phyloP scores from a whole-genome alignment of 2,113 vertebrate genomes.

The Hippocampus abdominalis region DNA sequence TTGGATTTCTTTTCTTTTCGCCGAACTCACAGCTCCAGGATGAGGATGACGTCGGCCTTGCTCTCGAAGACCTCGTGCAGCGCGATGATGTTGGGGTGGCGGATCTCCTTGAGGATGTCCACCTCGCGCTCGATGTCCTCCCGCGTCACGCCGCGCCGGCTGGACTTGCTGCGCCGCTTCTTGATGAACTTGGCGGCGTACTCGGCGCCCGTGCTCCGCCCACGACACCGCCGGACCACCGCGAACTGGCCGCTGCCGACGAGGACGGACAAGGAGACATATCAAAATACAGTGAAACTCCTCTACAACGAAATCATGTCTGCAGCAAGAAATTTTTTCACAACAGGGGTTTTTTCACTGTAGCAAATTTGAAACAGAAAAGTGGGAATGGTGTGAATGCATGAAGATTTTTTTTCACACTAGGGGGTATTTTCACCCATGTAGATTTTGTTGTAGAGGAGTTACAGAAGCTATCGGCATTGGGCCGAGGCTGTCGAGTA shows the following conservation, averaged over 20 bases:
- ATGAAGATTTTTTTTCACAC: too few relatives aligned
- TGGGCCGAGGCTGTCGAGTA: neutral
- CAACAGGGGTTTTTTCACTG: too few relatives aligned
- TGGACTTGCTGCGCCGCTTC: conserved; percentile 91
- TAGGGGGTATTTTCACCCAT: too few relatives aligned
- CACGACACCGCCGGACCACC: conserved; percentile 89
- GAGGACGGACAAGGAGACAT: neutral
- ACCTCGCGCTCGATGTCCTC: conserved; percentile 97
- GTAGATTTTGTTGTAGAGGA: too few relatives aligned
- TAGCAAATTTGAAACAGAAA: too few relatives aligned
- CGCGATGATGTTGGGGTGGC: conserved; percentile 91
- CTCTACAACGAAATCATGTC: too few relatives aligned
- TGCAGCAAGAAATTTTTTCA: too few relatives aligned
- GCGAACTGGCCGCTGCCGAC: conserved; percentile 88
- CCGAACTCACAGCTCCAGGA: conserved; percentile 93
- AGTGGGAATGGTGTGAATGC: too few relatives aligned
- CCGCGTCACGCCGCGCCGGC: conserved; percentile 86
- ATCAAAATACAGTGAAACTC: too few relatives aligned
- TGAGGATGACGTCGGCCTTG: conserved; percentile 94
- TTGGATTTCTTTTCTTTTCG: neutral
- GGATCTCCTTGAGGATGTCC: conserved; percentile 90
- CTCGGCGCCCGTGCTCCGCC: conserved; percentile 79
- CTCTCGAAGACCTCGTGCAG: conserved; percentile 93
- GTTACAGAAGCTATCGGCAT: neutral
- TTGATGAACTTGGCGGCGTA: conserved; percentile 97